These are phyloP conservation scores for Amphiprion ocellaris DNA, from an alignment of 2,113 vertebrate species.

Conservation along the genomic window DNA sequence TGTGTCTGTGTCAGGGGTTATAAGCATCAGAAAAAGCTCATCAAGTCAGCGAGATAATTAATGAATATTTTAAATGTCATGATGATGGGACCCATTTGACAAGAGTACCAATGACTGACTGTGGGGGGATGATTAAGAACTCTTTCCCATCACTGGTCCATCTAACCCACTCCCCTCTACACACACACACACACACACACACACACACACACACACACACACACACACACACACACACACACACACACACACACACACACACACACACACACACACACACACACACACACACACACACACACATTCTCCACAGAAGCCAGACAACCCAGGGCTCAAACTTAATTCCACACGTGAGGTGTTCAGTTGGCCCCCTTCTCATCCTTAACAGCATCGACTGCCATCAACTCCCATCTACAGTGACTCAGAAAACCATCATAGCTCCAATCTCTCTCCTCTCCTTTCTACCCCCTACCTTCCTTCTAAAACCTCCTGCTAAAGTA, in stretches of 20 bases:
- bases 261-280: slow-evolving; percentile 55
- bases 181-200: slow-evolving; percentile 59
- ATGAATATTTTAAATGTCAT: slow-evolving; percentile 92
- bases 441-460: slow-evolving; percentile 44
- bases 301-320: slow-evolving; percentile 77
- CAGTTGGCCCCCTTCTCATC: slow-evolving; percentile 58
- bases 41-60: slow-evolving; percentile 88
- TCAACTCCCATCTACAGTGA: slow-evolving; percentile 76
- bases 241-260: slow-evolving; percentile 62
- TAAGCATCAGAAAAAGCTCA: slow-evolving; percentile 75
- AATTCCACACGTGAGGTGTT: slow-evolving; percentile 75
- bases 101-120: slow-evolving; percentile 82
- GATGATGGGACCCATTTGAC: slow-evolving; percentile 87
- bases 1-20: slow-evolving; percentile 12
- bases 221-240: slow-evolving; percentile 57
- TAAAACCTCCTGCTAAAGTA: slow-evolving; percentile 9
- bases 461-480: not conserved
- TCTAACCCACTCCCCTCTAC: slow-evolving; percentile 72
- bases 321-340: slow-evolving; percentile 87
- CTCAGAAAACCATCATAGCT: slow-evolving; percentile 43
- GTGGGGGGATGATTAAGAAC: slow-evolving; percentile 83
- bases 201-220: slow-evolving; percentile 51
- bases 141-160: slow-evolving; percentile 71
- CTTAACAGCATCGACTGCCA: slow-evolving; percentile 72
- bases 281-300: slow-evolving; percentile 57